Base-by-base conservation (phyloP, 30 jellyfish, hydroid and myxozoan species). In the Mastigias papua region DNA sequence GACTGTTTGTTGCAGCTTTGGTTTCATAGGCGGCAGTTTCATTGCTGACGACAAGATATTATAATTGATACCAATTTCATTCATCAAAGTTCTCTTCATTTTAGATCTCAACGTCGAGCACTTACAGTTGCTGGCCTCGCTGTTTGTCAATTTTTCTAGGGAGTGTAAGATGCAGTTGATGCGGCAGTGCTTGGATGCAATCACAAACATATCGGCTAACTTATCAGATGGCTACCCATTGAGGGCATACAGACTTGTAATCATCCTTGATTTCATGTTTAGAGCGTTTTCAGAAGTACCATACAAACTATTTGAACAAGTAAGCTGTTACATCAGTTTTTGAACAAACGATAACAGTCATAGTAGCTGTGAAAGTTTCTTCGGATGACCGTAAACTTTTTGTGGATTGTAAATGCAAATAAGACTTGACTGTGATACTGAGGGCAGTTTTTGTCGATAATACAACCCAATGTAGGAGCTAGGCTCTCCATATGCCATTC, bases 21-120 rank as follows among this genome's bases (percentile, higher is more conserved):
- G n/a, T n/a, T n/a, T n/a, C n/a, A n/a, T n/a, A n/a, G n/a, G n/a
- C n/a, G n/a, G n/a, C n/a, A n/a, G n/a, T n/a, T n/a, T n/a, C n/a
- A n/a, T n/a, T n/a, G n/a, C n/a, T n/a, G n/a, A n/a, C n/a, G n/a
- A n/a, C n/a, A n/a, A n/a, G n/a, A n/a, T n/a, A 37, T 37, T 37
- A 11, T 37, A 11, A 37, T 37, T 37, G 11, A 37, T 37, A 3
- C 54, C 54, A 3, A 5, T 37, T 37, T 37, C 5, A 5, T 37
- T 5, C 54, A 3, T 3, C 11, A 37, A 5, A 2, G 4, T 17
- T 51, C 67, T 21, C 61, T 27, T 42, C 30, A 57, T 54, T 76
- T 29, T 23, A 93, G 98, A 89, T 84, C 68, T 85, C 34, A 93
- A 89, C 48, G 97, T 93, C 34, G 97, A 93, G 84, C 93, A 93